Percentiles rank a stretch among this genome's conserved stretches.
These are phyloP conservation scores for Spialia ferax DNA, from an alignment of 2,888 invertebrate genomes.

Conservation along the genomic window DNA sequence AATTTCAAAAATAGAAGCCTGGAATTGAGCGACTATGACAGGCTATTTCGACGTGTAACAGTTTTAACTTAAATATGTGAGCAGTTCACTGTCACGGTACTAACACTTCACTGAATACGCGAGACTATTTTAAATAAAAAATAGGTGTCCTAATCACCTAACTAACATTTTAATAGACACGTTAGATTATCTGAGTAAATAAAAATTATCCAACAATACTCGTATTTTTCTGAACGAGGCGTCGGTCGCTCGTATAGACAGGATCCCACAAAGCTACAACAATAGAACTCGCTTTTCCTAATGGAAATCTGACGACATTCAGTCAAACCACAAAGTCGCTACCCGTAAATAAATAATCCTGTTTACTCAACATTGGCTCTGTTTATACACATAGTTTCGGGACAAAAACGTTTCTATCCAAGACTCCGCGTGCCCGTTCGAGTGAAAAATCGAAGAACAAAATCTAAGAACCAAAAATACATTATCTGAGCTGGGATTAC, in stretches of 20 bases:
- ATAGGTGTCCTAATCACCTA: too few relatives aligned
- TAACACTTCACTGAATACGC: too few relatives aligned
- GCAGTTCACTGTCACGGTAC: too few relatives aligned
- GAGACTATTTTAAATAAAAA: too few relatives aligned
- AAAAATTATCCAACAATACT: too few relatives aligned
- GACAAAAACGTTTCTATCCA: slow-evolving; percentile 31
- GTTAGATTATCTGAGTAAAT: too few relatives aligned
- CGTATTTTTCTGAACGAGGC: background rate
- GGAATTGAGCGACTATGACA: too few relatives aligned
- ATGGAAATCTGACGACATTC: slow-evolving; percentile 39
- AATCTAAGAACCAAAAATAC: slow-evolving; percentile 33
- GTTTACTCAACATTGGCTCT: slow-evolving; percentile 28
- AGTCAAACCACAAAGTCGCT: slow-evolving; percentile 24
- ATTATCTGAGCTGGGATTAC: slow-evolving; percentile 39
- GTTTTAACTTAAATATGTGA: too few relatives aligned
- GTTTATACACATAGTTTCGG: slow-evolving; percentile 27
- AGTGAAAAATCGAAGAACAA: slow-evolving; percentile 38
- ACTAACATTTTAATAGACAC: too few relatives aligned
- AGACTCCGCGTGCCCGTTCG: slow-evolving; percentile 13
- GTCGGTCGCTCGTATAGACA: background rate
- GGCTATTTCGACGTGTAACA: too few relatives aligned
- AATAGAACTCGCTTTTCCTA: slow-evolving; percentile 26
- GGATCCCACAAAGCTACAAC: slow-evolving; percentile 4
- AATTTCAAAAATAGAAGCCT: too few relatives aligned
- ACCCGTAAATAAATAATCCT: slow-evolving; percentile 35